Evolutionary conservation across 30 jellyfish, hydroid and myxozoan genomes (phyloP), one percentile per base, ranked within the genome.

Genomic region (Aurelia aurita complex sp. Pacific): DNA sequence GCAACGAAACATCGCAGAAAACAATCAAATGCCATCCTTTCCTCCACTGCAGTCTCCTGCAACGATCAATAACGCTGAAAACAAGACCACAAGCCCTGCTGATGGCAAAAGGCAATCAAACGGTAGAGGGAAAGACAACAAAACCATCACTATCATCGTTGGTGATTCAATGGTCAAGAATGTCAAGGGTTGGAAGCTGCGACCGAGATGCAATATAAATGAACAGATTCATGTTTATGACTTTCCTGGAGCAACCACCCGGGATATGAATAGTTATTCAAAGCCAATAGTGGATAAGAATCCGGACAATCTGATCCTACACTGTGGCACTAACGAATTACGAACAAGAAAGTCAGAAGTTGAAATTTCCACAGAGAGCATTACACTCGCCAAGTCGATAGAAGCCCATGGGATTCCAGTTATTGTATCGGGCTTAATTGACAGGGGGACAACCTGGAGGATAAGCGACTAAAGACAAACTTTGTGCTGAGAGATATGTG

Each of bases 221-320:
- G 64, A 71, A 19, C 64, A 71, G n/a, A 18, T 71, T 71, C 43
- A 19, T 29, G 43, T 71, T 19, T 19, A 71, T 15, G 35, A 61
- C 68, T 71, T 71, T 71, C 81, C 81, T 7, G 81, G 81, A 19
- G 81, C 81, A 19, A 71, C 33, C 16, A 36, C 54, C n/a, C 35
- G 10, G 10, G 81, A 71, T 71, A 15, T 71, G 81, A 32, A 34
- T 1, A 71, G 64, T 16, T 71, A 71, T 71, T 71, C 62, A 59
- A 71, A 19, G 34, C 81, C 81, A 29, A 19, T 32, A 38, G 54
- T 71, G 10, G 81, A 40, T 7, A 71, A 50, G 54, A 71, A 71
- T 14, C 81, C 81, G 43, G 64, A 40, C 67, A 60, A 16, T 14
- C 69, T 60, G 32, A 19, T 60, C 32, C 69, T 60, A 14, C 32